A percentile compares a stretch with the other conserved stretches of the same genome.
These are phyloP conservation scores for Melospiza georgiana DNA, from an alignment of 2,113 vertebrate species.

Conservation along the genomic window DNA sequence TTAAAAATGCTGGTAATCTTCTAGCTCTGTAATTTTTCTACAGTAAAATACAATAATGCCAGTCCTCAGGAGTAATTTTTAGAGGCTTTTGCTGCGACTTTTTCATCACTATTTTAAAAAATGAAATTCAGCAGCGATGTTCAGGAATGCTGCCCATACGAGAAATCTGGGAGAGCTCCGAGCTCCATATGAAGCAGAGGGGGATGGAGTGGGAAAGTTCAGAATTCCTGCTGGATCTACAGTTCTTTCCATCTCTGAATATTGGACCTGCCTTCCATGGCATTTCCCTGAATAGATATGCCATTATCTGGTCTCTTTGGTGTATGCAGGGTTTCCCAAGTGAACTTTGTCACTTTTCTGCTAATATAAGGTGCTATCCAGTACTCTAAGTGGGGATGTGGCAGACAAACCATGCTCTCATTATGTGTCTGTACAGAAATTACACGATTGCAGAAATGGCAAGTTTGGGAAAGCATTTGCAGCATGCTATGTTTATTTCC, in stretches of 20 bases:
- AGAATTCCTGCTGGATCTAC: not conserved
- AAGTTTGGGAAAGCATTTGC: not conserved
- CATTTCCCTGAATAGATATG: no score
- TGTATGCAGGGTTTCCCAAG: not conserved
- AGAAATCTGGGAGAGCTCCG: not conserved
- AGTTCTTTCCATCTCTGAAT: not conserved
- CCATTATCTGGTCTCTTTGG: not conserved
- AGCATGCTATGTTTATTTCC: not conserved
- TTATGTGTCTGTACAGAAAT: not conserved
- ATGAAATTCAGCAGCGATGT: not conserved
- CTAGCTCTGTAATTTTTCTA: not conserved
- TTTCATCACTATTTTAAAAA: not conserved
- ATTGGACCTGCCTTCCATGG: not conserved
- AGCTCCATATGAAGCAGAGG: not conserved
- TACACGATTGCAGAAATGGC: not conserved
- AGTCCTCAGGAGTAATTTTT: not conserved
- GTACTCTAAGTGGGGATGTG: not conserved
- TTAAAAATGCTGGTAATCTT: not conserved
- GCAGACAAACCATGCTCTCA: not conserved
- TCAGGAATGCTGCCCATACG: fast-evolving
- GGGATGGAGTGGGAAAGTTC: not conserved
- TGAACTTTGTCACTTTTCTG: not conserved
- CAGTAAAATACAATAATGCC: no score
- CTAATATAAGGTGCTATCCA: not conserved
- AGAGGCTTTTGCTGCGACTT: not conserved